Conservation (phyloP, 2,113 vertebrate species). For the Rissa tridactyla region DNA sequence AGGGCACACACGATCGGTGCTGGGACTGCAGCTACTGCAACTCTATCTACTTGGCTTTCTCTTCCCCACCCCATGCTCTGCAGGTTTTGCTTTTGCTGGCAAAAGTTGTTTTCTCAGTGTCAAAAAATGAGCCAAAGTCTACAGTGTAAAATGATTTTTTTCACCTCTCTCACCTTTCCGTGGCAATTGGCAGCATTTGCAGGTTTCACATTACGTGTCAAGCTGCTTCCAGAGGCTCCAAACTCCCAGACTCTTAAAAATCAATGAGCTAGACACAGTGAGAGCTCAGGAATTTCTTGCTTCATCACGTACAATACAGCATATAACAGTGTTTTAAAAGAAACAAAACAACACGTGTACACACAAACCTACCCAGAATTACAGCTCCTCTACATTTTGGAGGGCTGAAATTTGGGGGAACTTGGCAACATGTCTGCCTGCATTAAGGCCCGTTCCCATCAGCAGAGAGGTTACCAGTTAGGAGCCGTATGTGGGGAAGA, state of each 20-base stretch:
- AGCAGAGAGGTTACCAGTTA: not conserved
- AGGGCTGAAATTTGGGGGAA: not conserved
- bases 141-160: slow-evolving; percentile 62
- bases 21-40: not conserved
- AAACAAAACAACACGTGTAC: not conserved
- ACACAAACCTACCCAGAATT: not conserved
- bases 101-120: slow-evolving; percentile 63
- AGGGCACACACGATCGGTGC: not conserved
- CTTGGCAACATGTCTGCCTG: not conserved
- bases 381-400: not conserved
- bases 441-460: not conserved
- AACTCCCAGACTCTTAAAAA: slow-evolving; percentile 63
- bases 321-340: not conserved
- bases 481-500: not conserved
- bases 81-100: slow-evolving; percentile 50
- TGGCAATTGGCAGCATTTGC: slow-evolving; percentile 65
- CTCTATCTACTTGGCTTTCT: not conserved
- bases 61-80: not conserved
- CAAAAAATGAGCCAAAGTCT: slow-evolving; percentile 60
- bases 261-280: slow-evolving; percentile 65
- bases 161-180: slow-evolving; percentile 69
- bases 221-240: slow-evolving; percentile 60
- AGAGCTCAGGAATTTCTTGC: slow-evolving; percentile 63
- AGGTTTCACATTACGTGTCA: slow-evolving; percentile 57
- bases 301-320: slow-evolving; percentile 33